Evolutionary conservation across 2,888 invertebrate genomes (phyloP), one percentile per base, ranked within the genome.

Genomic region (Zaprionus lineosus): DNA sequence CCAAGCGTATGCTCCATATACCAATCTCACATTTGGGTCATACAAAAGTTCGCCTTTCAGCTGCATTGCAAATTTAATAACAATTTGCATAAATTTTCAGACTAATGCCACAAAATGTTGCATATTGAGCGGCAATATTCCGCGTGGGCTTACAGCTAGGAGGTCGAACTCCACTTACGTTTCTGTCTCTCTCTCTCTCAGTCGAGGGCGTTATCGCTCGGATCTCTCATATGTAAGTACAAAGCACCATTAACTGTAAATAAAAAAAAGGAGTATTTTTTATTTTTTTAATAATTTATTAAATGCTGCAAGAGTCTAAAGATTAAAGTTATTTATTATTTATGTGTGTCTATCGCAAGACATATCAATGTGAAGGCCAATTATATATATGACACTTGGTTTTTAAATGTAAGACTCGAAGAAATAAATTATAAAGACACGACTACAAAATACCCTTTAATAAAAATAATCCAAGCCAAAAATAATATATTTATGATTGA

Each of bases 181-280:
- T 53, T 76, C 53, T 60, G 66, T 76, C 37, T 84, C 56, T 76
- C 53, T 60, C 66, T 76, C 73, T 60, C 61, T 77, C 68, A 69
- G 60, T 69, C 67, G 55, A 72, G 72, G 66, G 64, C 74, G 69
- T 53, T 63, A 39, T 64, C 56, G 61, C 66, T 43, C 64, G 53
- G 79, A 55, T 61, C 83, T 67, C 64, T 78, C 78, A 78, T 78
- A 69, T 48, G 58, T 58, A 39, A 52, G 47, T 66, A 66, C 63
- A 77, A n/a, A 41, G 75, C 78, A 70, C 83, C 83, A 85, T 82
- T 84, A 70, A 82, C 78, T 78, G 67, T 52, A 76, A 75, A 6
- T 11, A 48, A 47, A 18, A 16, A 28, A 15, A 46, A 18, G n/a
- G n/a, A n/a, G n/a, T n/a, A n/a, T n/a, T n/a, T n/a, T n/a, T n/a